A percentile compares a stretch with the other conserved stretches of the same genome.
These are phyloP conservation scores for Polietes domitor DNA, from an alignment of 2,888 invertebrate genomes.

Conservation along the genomic window DNA sequence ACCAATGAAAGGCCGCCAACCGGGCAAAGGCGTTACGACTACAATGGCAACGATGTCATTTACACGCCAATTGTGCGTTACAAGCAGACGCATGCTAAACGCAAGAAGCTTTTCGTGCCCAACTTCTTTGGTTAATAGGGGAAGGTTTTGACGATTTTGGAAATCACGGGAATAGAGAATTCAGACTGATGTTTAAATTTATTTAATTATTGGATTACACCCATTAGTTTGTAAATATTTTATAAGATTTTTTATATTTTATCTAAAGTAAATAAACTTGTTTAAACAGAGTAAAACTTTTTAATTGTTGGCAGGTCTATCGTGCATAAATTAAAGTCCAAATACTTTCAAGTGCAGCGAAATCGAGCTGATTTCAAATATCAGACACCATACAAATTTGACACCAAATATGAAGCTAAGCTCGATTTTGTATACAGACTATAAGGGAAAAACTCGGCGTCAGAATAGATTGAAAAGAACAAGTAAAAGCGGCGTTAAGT, in stretches of 20 bases:
- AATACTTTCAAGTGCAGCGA: too few relatives aligned
- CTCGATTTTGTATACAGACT: too few relatives aligned
- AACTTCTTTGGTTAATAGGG: slow-evolving; percentile 76
- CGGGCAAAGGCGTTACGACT: slow-evolving; percentile 68
- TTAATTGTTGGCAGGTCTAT: too few relatives aligned
- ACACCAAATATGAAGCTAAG: too few relatives aligned
- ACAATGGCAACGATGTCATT: slow-evolving; percentile 58
- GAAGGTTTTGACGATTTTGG: neutral
- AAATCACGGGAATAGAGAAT: neutral
- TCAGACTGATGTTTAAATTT: neutral
- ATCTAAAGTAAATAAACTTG: neutral
- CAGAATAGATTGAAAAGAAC: too few relatives aligned
- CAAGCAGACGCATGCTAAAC: slow-evolving; percentile 73
- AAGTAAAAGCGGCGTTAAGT: too few relatives aligned
- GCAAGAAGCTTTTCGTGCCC: slow-evolving; percentile 78
- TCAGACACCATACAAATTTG: too few relatives aligned
- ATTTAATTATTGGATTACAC: neutral
- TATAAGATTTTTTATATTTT: neutral
- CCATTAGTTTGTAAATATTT: neutral
- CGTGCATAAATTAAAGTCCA: too few relatives aligned
- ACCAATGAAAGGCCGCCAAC: neutral
- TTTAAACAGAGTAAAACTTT: too few relatives aligned
- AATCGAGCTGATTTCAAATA: too few relatives aligned
- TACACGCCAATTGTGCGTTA: slow-evolving; percentile 73
- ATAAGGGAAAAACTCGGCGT: too few relatives aligned